phyloP scores from a whole-genome alignment of 2,797 vertebrate species.

The Thripadectes ignobilis region DNA sequence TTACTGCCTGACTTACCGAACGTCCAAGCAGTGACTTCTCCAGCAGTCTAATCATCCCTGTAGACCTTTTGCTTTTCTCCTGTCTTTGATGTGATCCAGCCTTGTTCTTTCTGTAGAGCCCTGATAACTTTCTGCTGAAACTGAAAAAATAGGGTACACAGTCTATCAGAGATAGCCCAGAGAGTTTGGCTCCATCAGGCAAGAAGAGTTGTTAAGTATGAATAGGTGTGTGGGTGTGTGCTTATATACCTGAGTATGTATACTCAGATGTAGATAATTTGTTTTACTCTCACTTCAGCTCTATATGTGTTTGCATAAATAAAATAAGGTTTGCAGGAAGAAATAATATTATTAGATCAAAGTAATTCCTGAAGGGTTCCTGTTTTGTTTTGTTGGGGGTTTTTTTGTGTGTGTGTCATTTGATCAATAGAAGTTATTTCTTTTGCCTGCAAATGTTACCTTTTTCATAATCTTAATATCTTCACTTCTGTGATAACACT shows the following conservation, averaged over 20 bases:
- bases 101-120: background rate
- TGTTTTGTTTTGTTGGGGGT: too few species aligned
- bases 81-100: background rate
- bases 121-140: background rate
- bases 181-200: background rate
- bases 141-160: background rate
- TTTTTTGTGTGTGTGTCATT: background rate
- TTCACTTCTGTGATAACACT: background rate
- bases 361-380: background rate
- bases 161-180: background rate
- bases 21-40: background rate
- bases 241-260: background rate
- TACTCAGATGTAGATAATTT: background rate
- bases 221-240: background rate
- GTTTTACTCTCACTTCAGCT: background rate
- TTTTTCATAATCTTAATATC: background rate
- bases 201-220: background rate
- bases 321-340: background rate
- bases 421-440: background rate
- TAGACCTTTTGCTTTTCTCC: background rate
- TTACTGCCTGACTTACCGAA: background rate
- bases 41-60: rapidly evolving
- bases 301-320: background rate
- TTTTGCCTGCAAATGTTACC: background rate
- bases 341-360: background rate